phyloP scores from a whole-genome alignment of 2,888 invertebrate genomes.

The Phymatocera aterrima region DNA sequence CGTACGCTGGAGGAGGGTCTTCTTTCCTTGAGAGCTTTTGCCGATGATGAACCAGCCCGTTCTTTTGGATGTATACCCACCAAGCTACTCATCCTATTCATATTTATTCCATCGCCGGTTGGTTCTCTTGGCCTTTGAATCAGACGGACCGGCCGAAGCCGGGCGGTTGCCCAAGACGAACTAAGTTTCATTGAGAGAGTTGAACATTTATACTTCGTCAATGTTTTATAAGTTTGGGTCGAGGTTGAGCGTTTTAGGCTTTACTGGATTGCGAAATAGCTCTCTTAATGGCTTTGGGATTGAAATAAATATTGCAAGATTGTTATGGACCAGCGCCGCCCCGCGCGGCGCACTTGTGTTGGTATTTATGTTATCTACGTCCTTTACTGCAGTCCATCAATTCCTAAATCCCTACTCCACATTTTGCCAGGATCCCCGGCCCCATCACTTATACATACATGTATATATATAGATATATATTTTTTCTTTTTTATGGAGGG shows the following conservation, averaged over 20 bases:
- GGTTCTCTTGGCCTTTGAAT: background rate
- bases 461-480: background rate
- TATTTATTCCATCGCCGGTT: background rate
- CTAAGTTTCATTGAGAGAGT: constrained; percentile 31
- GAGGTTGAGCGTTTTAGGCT: constrained; percentile 40
- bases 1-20: too few relatives aligned
- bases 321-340: constrained; percentile 56
- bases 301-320: constrained; percentile 60
- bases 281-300: constrained; percentile 57
- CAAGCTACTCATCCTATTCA: background rate
- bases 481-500: background rate
- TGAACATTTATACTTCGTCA: constrained; percentile 42
- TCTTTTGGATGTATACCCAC: background rate
- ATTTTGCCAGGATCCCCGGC: background rate
- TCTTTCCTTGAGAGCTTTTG: too few relatives aligned
- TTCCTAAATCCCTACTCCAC: constrained; percentile 37
- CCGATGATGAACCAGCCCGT: too few relatives aligned
- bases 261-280: constrained; percentile 57
- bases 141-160: background rate
- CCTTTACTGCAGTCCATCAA: constrained; percentile 43
- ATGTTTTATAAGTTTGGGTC: constrained; percentile 44
- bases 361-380: constrained; percentile 43
- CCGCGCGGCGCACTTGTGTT: constrained; percentile 45
- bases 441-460: background rate
- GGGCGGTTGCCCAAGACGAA: background rate